These are phyloP conservation scores for Volucella zonaria DNA, from an alignment of 2,888 invertebrate genomes.

Conservation along the genomic window DNA sequence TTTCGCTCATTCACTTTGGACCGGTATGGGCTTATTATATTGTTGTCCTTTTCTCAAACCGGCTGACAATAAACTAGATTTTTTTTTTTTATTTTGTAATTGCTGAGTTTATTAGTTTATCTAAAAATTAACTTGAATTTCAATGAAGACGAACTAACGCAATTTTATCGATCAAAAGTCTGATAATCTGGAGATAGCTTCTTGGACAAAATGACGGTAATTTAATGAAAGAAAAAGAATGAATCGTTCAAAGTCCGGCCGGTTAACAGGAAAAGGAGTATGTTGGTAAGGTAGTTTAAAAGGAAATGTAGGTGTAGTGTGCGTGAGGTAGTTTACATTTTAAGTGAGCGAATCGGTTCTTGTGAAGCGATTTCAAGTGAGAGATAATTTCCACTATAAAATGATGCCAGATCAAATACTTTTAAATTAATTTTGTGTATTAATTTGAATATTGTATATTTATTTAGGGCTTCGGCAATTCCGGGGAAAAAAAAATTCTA, in stretches of 20 bases:
- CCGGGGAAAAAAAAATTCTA: too few relatives aligned
- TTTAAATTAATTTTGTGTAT: too few relatives aligned
- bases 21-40: constrained; percentile 31
- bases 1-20: constrained; percentile 41
- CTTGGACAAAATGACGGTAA: too few relatives aligned
- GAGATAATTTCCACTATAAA: too few relatives aligned
- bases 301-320: constrained; percentile 1
- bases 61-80: constrained; percentile 35
- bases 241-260: neutral
- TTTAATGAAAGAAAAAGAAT: neutral
- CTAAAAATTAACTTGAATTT: neutral
- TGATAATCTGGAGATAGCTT: too few relatives aligned
- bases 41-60: constrained; percentile 32
- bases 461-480: too few relatives aligned
- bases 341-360: neutral
- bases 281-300: constrained; percentile 40
- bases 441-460: too few relatives aligned
- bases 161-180: too few relatives aligned
- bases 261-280: constrained; percentile 1
- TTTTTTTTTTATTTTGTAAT: neutral
- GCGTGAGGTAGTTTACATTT: neutral
- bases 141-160: too few relatives aligned
- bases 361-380: neutral
- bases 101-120: neutral
- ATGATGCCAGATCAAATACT: too few relatives aligned